phyloP scores from a whole-genome alignment of 2,797 vertebrate genomes.

The Tympanoctomys barrerae region DNA sequence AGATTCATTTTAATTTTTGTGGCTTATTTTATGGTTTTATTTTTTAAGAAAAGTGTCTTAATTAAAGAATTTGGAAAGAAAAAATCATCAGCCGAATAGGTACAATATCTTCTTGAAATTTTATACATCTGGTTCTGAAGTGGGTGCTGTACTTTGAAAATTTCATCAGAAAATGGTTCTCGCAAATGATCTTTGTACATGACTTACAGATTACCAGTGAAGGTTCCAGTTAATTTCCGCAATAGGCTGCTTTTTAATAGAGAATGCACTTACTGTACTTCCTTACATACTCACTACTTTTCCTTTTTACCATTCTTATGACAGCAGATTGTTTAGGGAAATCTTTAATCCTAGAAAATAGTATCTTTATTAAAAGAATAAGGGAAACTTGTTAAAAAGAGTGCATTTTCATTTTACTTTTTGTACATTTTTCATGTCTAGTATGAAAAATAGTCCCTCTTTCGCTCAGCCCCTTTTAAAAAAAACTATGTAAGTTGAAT shows the following conservation, averaged over 20 bases:
- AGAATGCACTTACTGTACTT: slow-evolving; percentile 28
- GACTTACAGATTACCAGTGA: slow-evolving; percentile 41
- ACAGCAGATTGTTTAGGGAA: slow-evolving; percentile 50
- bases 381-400: slow-evolving; percentile 20
- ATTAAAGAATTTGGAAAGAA: neutral
- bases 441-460: slow-evolving; percentile 46
- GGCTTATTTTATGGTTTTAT: neutral
- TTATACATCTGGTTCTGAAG: slow-evolving; percentile 22
- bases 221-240: slow-evolving; percentile 36
- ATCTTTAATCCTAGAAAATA: slow-evolving; percentile 48
- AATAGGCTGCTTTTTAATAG: slow-evolving; percentile 43
- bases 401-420: neutral
- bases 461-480: neutral
- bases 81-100: slow-evolving; percentile 23
- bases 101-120: neutral
- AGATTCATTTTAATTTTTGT: slow-evolving; percentile 34
- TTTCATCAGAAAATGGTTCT: slow-evolving; percentile 36
- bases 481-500: neutral
- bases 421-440: neutral
- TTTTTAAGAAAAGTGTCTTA: neutral
- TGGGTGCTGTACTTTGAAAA: slow-evolving; percentile 25
- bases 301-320: slow-evolving; percentile 39
- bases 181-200: neutral
- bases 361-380: slow-evolving; percentile 30
- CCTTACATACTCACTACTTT: slow-evolving; percentile 9